Base-by-base conservation (phyloP, 1,140 invertebrate species). In the Dermatophagoides farinae region DNA sequence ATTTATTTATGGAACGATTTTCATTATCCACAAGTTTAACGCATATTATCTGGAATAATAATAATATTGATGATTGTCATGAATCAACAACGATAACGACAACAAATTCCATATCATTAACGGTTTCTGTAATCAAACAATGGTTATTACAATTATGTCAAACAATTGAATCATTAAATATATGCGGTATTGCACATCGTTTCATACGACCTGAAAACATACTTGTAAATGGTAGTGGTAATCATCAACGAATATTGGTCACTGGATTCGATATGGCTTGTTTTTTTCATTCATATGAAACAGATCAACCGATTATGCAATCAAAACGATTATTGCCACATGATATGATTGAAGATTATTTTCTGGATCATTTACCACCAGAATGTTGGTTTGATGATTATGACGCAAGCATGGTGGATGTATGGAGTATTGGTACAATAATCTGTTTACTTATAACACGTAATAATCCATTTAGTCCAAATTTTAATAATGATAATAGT, bases 341-440 rank as follows among this genome's bases (percentile, higher is more conserved):
- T 20, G 46, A 47, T 31, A 31, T 31, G 46, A 47, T 47, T 47
- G 18, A 18, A 47, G n/a, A 20, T 47, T 18, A 47, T 18, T 9
- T 47, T 18, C 8, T 18, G 25, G 53, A 55, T 25, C 53, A 55
- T 25, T 23, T 55, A 14, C 25, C 53, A 44, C 38, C 53, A 20
- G 53, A 55, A 25, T 55, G 53, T 25, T 55, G 39, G 2, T 6
- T 2, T 1, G 22, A 55, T n/a, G 6, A 16, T 14, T 55, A 55
- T 23, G 38, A 55, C 23, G 38, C 53, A 18, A 39, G 14, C 11
- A 41, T 40, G 20, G 23, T 55, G 2, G 53, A 55, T 40, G 14
- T 23, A 14, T 55, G 53, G 53, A 55, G 53, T 40, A 55, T 55
- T 55, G 53, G 53, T n/a, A 23, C 25, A 40, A n/a, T 55, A 12